Conservation (phyloP, 2,797 vertebrate species). For the Cichlasoma orientale region DNA sequence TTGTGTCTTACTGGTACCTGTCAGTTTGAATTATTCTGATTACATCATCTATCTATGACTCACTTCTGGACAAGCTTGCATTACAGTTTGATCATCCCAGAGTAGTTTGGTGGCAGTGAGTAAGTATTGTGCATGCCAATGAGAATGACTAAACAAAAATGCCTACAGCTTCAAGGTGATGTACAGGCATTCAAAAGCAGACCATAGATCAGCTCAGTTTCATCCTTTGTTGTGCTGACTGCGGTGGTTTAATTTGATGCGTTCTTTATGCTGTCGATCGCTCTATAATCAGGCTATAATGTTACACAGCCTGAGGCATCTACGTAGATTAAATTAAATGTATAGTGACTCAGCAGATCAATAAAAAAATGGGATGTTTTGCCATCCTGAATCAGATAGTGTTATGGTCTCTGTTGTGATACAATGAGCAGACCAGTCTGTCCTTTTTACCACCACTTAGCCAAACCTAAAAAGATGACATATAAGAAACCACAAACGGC, state of each 20-base stretch:
- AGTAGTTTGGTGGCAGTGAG: slow-evolving; percentile 17
- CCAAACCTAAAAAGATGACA: slow-evolving; percentile 10
- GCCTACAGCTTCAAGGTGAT: slow-evolving; percentile 29
- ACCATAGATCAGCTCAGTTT: slow-evolving; percentile 7
- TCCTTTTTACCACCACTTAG: slow-evolving; percentile 8
- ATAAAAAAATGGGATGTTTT: slow-evolving; percentile 1
- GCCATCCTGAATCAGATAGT: neutral
- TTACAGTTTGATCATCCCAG: neutral
- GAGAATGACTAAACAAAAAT: slow-evolving; percentile 60
- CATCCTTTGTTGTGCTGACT: slow-evolving; percentile 17
- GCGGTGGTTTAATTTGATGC: slow-evolving; percentile 27
- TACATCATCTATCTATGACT: neutral
- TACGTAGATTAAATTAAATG: slow-evolving; percentile 17
- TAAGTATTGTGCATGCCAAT: slow-evolving; percentile 21
- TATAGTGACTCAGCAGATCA: slow-evolving; percentile 34
- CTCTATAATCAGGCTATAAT: slow-evolving; percentile 11
- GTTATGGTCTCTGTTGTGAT: neutral
- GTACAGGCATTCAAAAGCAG: slow-evolving; percentile 18
- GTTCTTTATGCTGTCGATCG: neutral
- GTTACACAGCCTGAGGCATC: slow-evolving; percentile 4
- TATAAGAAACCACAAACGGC: slow-evolving; percentile 19
- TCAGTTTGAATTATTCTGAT: neutral
- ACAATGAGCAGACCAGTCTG: neutral
- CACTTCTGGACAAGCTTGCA: neutral
- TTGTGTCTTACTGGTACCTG: neutral